Evolutionary conservation across 1,140 invertebrate species (phyloP).

Genomic region (Cotesia chilonis): DNA sequence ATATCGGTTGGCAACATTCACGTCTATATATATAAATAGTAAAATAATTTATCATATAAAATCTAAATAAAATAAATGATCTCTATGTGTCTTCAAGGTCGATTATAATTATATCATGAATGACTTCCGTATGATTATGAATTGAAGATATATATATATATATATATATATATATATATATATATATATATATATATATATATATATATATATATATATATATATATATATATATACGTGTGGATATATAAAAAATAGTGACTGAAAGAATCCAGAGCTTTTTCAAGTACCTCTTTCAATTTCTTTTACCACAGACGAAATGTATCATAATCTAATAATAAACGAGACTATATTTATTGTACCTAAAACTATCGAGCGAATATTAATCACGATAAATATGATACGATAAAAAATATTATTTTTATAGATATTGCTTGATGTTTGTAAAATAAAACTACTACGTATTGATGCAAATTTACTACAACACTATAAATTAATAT

Average conservation of each 20-base stretch:
- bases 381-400: constrained; percentile 1
- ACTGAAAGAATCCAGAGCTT: constrained; percentile 27
- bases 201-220: constrained; percentile 23
- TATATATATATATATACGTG: constrained; percentile 19
- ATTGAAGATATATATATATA: constrained; percentile 18
- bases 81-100: constrained; percentile 19
- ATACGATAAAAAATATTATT: constrained; percentile 1
- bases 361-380: constrained; percentile 12
- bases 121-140: neutral
- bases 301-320: constrained; percentile 25
- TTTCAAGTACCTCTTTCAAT: constrained; percentile 19
- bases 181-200: constrained; percentile 24
- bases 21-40: neutral
- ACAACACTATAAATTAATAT: no score
- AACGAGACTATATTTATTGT: constrained; percentile 14
- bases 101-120: constrained; percentile 12
- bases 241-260: constrained; percentile 22
- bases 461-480: neutral
- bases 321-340: constrained; percentile 31
- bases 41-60: no score
- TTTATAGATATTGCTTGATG: no score
- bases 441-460: no score
- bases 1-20: neutral
- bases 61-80: constrained; percentile 14
- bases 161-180: constrained; percentile 24